Conservation (phyloP, 1,140 invertebrate species). For the Akabosia matsudoensis region DNA sequence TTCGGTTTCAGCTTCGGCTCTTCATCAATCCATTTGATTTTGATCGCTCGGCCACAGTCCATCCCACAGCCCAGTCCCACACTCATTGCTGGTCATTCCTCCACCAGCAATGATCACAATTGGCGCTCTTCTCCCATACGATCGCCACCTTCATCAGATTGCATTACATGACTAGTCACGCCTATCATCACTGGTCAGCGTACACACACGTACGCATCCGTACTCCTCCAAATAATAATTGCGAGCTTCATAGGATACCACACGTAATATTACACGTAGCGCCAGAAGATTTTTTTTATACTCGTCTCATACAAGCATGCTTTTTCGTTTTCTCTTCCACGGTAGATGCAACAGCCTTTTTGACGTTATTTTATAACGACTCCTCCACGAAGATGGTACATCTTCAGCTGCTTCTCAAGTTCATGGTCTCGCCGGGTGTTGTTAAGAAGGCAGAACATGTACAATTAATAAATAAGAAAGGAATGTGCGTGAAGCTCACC, state of each 20-base stretch:
- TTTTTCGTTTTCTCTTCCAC: not conserved
- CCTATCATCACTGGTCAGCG: not conserved
- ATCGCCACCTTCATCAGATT: not conserved
- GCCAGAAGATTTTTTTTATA: not conserved
- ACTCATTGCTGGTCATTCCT: too few relatives aligned
- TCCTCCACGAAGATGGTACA: too few relatives aligned
- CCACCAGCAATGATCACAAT: not conserved
- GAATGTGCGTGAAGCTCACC: not conserved
- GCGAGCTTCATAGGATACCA: not conserved
- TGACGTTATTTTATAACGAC: too few relatives aligned
- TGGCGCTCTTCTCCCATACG: not conserved
- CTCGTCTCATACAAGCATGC: not conserved
- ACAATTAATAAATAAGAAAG: not conserved
- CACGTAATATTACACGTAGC: too few relatives aligned
- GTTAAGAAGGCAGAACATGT: not conserved
- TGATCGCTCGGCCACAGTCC: too few relatives aligned
- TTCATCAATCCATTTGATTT: not conserved
- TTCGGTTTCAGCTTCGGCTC: slow-evolving; percentile 19
- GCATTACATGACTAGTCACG: too few relatives aligned
- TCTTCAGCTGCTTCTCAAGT: not conserved
- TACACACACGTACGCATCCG: too few relatives aligned
- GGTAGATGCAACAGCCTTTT: not conserved
- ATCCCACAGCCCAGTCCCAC: too few relatives aligned
- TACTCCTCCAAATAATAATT: too few relatives aligned
- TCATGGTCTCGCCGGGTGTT: not conserved